Evolutionary conservation across 2,113 vertebrate genomes (phyloP).

Genomic region (Lepidiolamprologus cunningtoni): DNA sequence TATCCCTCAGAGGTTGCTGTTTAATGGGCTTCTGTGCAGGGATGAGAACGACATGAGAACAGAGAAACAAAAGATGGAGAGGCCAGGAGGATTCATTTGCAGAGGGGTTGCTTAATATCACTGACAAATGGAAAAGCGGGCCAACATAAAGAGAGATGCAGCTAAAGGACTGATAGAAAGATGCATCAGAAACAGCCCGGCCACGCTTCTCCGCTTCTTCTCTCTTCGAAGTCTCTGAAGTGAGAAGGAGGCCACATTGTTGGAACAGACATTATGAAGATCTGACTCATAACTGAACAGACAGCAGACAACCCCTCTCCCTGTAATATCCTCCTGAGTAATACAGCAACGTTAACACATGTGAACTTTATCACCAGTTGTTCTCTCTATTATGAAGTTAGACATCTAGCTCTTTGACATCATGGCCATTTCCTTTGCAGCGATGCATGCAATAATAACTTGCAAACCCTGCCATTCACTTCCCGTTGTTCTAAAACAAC

Average conservation of each 20-base stretch:
- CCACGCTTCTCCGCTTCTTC: neutral
- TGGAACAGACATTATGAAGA: slow-evolving; percentile 19
- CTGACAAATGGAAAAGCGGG: neutral
- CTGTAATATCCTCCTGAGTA: neutral
- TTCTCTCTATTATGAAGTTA: neutral
- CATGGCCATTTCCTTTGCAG: neutral
- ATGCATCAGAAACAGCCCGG: neutral
- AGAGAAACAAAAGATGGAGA: slow-evolving; percentile 3
- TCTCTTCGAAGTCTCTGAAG: neutral
- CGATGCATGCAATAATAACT: neutral
- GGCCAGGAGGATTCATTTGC: neutral
- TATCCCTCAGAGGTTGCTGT: slow-evolving; percentile 50
- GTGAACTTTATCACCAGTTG: neutral
- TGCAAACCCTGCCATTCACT: neutral
- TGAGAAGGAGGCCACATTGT: slow-evolving; percentile 13
- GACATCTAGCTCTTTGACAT: neutral
- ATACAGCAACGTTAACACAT: slow-evolving; percentile 1
- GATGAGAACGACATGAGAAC: neutral
- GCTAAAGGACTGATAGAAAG: neutral
- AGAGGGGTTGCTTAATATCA: neutral
- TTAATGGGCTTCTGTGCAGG: slow-evolving; percentile 57
- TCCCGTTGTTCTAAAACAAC: neutral
- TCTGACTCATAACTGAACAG: slow-evolving; percentile 52
- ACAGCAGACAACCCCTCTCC: slow-evolving; percentile 29
- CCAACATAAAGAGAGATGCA: neutral